Percentiles rank a stretch among this genome's conserved stretches.
Conservation (phyloP, 2,113 vertebrate species). For the Ciconia stormi region DNA sequence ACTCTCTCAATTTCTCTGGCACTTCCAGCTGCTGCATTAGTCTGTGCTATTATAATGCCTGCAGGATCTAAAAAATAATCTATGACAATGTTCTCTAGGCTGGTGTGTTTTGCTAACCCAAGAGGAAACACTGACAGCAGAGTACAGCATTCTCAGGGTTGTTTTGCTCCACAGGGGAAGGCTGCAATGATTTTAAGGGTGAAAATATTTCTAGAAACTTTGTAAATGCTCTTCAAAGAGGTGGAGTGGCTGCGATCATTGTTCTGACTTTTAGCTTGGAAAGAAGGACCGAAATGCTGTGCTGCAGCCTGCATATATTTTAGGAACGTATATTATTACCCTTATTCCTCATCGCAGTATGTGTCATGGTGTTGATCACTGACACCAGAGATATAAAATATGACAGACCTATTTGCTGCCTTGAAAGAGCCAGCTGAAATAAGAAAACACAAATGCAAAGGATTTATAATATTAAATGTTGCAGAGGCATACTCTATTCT, state of each 20-base stretch:
- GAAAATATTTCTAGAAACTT: slow-evolving; percentile 12
- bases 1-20: neutral
- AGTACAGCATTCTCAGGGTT: neutral
- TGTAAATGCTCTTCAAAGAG: neutral
- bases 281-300: neutral
- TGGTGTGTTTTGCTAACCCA: slow-evolving; percentile 20
- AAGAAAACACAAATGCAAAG: neutral
- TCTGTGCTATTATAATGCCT: slow-evolving; percentile 31
- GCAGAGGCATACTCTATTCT: neutral
- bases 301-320: neutral
- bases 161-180: neutral
- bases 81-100: slow-evolving; percentile 25
- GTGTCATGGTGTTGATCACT: neutral
- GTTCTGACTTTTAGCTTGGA: neutral
- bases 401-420: neutral
- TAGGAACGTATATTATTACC: neutral
- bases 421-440: neutral
- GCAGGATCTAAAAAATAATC: slow-evolving; percentile 43
- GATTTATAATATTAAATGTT: neutral
- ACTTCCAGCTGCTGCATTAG: slow-evolving; percentile 46
- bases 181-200: neutral
- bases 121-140: slow-evolving; percentile 12
- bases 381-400: neutral
- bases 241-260: neutral
- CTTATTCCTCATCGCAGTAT: neutral